Evolutionary conservation across 2,797 vertebrate species (phyloP), one percentile per base, ranked within the genome.

Genomic region (Distichodus sexfasciatus): DNA sequence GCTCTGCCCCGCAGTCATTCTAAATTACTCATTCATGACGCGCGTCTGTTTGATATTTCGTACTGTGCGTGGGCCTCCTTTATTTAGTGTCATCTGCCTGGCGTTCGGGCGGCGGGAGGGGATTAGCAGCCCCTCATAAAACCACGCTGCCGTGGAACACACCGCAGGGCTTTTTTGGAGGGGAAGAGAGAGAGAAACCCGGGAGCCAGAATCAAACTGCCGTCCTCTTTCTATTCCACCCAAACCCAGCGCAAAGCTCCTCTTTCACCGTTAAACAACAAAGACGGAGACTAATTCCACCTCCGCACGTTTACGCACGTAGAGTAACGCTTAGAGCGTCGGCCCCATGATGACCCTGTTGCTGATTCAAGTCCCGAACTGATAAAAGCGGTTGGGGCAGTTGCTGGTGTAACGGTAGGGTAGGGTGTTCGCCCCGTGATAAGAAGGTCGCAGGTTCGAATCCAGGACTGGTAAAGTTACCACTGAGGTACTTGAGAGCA

Each of bases 21-120:
- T 75, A 73, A 72, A 71, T 88, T 82, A 83, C 85, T 82, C 82
- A 79, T 60, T 79, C 73, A 80, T 82, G 82, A 79, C 75, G 76
- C 64, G 74, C 40, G 61, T 76, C 76, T 78, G 72, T 83, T 82
- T 80, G 77, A 74, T 72, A 77, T 84, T 79, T 78, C 70, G 54
- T 66, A 35, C 68, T 28, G 46, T 74, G 77, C 64, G 62, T 77
- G 75, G 74, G 72, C 58, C 67, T 72, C 35, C 73, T 72, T 80
- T 79, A 68, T 79, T 64, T 67, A 38, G 66, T 74, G 62, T 82
- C 76, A 77, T 82, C 78, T 76, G 65, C 75, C 67, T 61, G 44
- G 28, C 68, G 64, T 73, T 80, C 33, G 26, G 47, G 71, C 68
- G 50, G 73, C 59, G 50, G 66, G 69, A 71, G 48, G 61, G 71